phyloP scores from a whole-genome alignment of 2,888 invertebrate species.

The Vandiemenella viatica region DNA sequence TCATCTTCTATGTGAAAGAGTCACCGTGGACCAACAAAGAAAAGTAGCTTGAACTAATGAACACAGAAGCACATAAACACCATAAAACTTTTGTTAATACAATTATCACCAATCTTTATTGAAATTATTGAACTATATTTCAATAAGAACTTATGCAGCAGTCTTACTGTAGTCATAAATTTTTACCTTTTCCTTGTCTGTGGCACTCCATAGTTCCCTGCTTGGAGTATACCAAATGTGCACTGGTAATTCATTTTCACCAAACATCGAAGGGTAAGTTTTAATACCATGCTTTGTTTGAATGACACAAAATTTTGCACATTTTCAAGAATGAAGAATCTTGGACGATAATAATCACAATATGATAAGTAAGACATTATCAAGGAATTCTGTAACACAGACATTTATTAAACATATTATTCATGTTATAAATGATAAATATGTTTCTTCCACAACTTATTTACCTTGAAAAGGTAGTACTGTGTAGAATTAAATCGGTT shows the following conservation, averaged over 20 bases:
- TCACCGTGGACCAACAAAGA: too few species aligned
- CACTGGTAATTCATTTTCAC: conserved; percentile 77
- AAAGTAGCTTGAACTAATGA: too few species aligned
- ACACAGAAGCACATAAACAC: too few species aligned
- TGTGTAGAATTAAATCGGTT: conserved; percentile 73
- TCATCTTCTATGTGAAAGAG: too few species aligned
- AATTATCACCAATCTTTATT: too few species aligned
- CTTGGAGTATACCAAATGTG: conserved; percentile 72
- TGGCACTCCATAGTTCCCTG: conserved; percentile 72
- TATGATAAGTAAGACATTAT: conserved; percentile 68
- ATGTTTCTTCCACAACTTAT: not conserved
- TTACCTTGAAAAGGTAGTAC: conserved; percentile 64
- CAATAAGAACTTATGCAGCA: too few species aligned
- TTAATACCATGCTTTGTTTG: conserved; percentile 65
- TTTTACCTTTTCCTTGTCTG: conserved; percentile 54
- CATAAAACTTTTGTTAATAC: too few species aligned
- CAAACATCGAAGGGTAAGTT: conserved; percentile 55
- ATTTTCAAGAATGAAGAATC: conserved; percentile 71
- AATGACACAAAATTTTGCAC: conserved; percentile 75
- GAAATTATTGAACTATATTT: too few species aligned
- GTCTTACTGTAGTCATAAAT: too few species aligned
- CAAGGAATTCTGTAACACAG: conserved; percentile 46
- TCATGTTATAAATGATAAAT: too few species aligned
- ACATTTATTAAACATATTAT: too few species aligned
- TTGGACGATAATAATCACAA: conserved; percentile 72